Conservation (phyloP, 2,797 vertebrate genomes). For the Rhynchonycteris naso region DNA sequence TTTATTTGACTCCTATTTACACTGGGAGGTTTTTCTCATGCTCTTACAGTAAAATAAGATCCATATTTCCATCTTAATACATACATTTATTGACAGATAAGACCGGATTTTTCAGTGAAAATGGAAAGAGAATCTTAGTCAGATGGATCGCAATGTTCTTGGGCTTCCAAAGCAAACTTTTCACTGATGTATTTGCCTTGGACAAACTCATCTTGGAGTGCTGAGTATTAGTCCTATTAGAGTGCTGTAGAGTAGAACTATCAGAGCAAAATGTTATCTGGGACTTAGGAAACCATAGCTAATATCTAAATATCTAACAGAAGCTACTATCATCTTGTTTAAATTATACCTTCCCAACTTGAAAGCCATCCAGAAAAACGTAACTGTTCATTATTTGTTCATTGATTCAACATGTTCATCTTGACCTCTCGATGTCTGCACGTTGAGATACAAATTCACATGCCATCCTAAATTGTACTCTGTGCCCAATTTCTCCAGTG, state of each 20-base stretch:
- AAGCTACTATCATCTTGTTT: neutral
- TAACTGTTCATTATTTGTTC: neutral
- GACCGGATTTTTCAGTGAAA: neutral
- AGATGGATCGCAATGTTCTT: neutral
- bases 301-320: neutral
- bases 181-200: neutral
- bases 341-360: neutral
- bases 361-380: neutral
- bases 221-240: neutral
- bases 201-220: neutral
- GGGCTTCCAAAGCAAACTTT: neutral
- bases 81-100: neutral
- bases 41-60: neutral
- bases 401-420: neutral
- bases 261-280: neutral
- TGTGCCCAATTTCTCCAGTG: neutral
- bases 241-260: neutral
- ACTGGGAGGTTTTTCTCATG: neutral
- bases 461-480: neutral
- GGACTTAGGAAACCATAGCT: neutral
- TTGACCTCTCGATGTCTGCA: neutral
- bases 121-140: neutral
- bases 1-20: neutral
- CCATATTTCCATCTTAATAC: neutral
- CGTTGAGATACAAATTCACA: neutral